These are phyloP conservation scores for Lampris megalopsis DNA, from an alignment of 2,113 vertebrate genomes.

Conservation along the genomic window DNA sequence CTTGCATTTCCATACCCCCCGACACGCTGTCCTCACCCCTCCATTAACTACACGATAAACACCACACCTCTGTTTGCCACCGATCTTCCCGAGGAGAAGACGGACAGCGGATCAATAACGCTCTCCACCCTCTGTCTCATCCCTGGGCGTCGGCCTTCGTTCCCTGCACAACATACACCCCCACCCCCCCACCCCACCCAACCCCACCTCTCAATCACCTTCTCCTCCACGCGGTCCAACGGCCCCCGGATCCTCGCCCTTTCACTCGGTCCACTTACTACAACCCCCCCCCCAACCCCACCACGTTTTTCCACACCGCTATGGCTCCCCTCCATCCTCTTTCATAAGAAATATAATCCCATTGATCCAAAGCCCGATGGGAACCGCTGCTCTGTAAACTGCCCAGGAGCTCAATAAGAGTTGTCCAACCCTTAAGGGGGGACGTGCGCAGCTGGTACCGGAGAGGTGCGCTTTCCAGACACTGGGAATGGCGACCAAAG, in stretches of 20 bases:
- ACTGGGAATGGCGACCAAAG: conserved; percentile 19
- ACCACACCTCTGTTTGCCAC: conserved; percentile 63
- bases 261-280: conserved; percentile 20
- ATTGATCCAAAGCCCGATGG: conserved; percentile 82
- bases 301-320: conserved; percentile 40
- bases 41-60: conserved; percentile 70
- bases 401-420: conserved; percentile 75
- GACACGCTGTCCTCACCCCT: conserved; percentile 53
- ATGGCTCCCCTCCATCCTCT: conserved; percentile 41
- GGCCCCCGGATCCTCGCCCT: conserved; percentile 35
- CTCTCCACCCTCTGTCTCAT: conserved; percentile 58
- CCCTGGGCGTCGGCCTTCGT: conserved; percentile 64
- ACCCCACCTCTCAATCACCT: conserved; percentile 52
- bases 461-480: conserved; percentile 19
- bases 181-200: conserved; percentile 18
- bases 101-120: conserved; percentile 72
- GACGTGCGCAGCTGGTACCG: conserved; percentile 27
- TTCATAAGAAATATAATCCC: conserved; percentile 81
- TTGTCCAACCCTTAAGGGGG: conserved; percentile 44
- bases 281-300: conserved; percentile 29
- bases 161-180: conserved; percentile 8
- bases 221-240: conserved; percentile 36
- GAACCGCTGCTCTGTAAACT: conserved; percentile 80
- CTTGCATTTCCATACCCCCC: conserved; percentile 63
- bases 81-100: conserved; percentile 67